Percentiles rank a stretch among this genome's conserved stretches.
phyloP scores from a whole-genome alignment of 2,113 vertebrate species.

The Peromyscus leucopus region DNA sequence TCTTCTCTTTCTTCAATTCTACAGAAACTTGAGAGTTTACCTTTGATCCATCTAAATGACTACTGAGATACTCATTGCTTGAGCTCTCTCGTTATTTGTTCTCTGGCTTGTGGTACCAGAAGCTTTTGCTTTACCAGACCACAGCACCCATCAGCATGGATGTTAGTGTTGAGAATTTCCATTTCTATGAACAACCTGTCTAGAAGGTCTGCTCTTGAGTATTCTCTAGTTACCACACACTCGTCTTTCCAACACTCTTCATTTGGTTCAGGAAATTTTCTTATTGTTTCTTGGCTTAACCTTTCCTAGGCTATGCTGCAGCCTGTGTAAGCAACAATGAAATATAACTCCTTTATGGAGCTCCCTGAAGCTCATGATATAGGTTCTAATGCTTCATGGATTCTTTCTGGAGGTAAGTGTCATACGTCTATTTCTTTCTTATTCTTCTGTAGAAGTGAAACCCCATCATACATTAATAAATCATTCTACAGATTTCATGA shows the following conservation, averaged over 20 bases:
- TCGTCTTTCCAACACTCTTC: background rate
- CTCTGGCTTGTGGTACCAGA: background rate
- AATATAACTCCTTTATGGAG: background rate
- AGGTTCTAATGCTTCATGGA: background rate
- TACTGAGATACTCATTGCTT: background rate
- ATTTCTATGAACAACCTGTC: too few species aligned
- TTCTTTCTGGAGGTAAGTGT: background rate
- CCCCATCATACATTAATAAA: background rate
- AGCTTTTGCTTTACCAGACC: background rate
- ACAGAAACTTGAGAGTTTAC: background rate
- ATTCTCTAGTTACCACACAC: background rate
- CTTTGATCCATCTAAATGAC: background rate
- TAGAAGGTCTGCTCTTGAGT: background rate
- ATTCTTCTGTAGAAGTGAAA: conserved; percentile 10
- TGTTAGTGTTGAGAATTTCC: background rate
- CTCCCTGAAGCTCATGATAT: background rate
- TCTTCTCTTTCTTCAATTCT: background rate
- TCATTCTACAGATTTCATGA: background rate
- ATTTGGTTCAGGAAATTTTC: background rate
- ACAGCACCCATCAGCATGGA: background rate
- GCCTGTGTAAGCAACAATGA: background rate
- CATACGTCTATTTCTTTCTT: background rate
- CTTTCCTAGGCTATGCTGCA: background rate
- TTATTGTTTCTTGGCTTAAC: background rate
- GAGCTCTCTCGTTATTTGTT: background rate